These are phyloP conservation scores for Gallinago media DNA, from an alignment of 2,113 vertebrate species.

Conservation along the genomic window DNA sequence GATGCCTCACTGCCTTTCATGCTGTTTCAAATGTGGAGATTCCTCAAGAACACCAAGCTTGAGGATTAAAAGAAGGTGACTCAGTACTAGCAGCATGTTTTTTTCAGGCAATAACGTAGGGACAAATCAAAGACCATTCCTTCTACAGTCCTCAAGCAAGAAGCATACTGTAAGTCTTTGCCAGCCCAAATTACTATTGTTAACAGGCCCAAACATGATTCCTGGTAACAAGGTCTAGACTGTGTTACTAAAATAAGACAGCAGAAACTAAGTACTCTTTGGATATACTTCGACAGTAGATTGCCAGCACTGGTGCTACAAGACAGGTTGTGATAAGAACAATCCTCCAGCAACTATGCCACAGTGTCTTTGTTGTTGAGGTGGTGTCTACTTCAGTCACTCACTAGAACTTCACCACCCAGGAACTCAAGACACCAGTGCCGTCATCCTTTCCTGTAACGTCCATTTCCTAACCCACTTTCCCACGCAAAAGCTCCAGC, in stretches of 20 bases:
- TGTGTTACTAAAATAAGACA: not conserved
- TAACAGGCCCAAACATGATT: not conserved
- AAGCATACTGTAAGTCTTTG: not conserved
- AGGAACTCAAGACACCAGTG: not conserved
- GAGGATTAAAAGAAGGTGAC: not conserved
- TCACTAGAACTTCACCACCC: not conserved
- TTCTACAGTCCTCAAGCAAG: not conserved
- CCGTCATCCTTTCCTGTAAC: not conserved
- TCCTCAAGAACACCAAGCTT: not conserved
- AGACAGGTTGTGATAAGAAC: not conserved
- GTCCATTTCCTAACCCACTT: not conserved
- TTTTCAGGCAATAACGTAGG: not conserved
- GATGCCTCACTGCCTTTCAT: not conserved
- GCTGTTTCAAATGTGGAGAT: not conserved
- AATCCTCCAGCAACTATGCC: not conserved
- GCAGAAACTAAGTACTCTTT: not conserved
- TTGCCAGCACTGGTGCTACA: not conserved
- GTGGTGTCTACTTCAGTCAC: not conserved
- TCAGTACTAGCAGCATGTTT: not conserved
- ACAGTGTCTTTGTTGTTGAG: not conserved
- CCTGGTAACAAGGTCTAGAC: not conserved
- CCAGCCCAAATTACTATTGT: not conserved
- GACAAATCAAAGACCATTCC: not conserved
- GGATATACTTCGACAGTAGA: not conserved
- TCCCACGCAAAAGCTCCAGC: not conserved